Conservation (phyloP, 2,113 vertebrate genomes). For the Peromyscus californicus region DNA sequence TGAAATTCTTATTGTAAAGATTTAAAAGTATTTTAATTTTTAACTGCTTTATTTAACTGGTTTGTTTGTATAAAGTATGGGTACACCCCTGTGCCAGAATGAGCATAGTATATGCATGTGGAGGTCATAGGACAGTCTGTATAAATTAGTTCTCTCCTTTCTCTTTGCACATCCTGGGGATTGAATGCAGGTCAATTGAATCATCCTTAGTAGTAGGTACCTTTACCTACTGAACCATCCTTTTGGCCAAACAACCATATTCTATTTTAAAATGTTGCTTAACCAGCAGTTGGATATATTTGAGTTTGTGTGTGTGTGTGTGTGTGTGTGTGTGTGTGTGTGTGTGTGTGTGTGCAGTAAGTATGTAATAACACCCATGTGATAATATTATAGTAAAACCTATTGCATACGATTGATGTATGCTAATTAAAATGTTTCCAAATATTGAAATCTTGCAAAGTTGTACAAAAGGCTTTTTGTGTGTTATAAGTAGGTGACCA, state of each 20-base stretch:
- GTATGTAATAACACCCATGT: no score
- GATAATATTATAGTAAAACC: not conserved
- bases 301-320: not conserved
- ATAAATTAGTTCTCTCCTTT: not conserved
- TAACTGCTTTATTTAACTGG: not conserved
- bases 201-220: not conserved
- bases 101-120: no score
- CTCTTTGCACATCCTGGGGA: not conserved
- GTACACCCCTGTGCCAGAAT: not conserved
- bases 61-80: not conserved
- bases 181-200: no score
- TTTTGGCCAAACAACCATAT: not conserved
- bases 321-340: not conserved
- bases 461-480: not conserved
- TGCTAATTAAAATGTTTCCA: not conserved
- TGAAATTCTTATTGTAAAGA: not conserved
- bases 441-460: conserved; percentile 21
- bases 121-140: not conserved
- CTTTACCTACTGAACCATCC: not conserved
- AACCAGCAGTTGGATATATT: not conserved
- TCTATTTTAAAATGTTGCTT: not conserved
- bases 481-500: not conserved
- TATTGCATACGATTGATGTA: not conserved
- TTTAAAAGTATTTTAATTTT: not conserved
- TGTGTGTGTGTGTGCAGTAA: not conserved